Evolutionary conservation across 2,797 vertebrate species (phyloP).

Genomic region (Notoglanidium macrostoma): DNA sequence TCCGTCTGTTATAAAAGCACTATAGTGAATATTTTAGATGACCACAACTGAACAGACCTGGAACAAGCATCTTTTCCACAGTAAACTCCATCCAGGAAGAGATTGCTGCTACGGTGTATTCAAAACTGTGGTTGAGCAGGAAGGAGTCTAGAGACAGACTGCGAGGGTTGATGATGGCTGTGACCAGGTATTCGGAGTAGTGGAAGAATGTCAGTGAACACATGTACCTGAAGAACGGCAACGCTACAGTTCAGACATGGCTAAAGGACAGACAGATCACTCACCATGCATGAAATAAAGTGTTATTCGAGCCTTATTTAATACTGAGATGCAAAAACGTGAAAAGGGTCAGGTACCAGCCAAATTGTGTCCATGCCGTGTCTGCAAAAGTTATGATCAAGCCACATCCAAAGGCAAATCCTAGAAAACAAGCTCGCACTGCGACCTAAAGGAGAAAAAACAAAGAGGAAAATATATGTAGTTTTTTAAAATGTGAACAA

Average conservation of each 20-base stretch:
- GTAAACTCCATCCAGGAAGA: conserved; percentile 97
- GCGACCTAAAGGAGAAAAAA: conserved; percentile 79
- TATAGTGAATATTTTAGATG: background rate
- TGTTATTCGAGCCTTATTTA: background rate
- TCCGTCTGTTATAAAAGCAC: background rate
- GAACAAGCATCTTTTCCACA: conserved; percentile 85
- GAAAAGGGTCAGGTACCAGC: conserved; percentile 78
- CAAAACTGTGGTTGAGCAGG: conserved; percentile 95
- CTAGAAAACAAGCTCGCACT: conserved; percentile 90
- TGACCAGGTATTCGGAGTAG: conserved; percentile 96
- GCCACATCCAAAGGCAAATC: conserved; percentile 91
- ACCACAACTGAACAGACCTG: conserved; percentile 76
- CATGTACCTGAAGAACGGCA: conserved; percentile 83
- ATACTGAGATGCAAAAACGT: background rate
- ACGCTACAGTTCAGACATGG: background rate
- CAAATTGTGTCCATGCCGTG: conserved; percentile 92
- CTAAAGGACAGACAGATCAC: background rate
- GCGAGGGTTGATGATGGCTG: conserved; percentile 92
- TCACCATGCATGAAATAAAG: background rate
- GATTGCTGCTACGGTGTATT: conserved; percentile 90
- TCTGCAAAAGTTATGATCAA: conserved; percentile 85
- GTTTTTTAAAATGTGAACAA: background rate
- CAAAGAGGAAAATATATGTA: background rate
- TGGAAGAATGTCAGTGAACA: conserved; percentile 96
- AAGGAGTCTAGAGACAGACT: conserved; percentile 95